phyloP scores from a whole-genome alignment of 2,797 vertebrate species.

The Microcaecilia unicolor region DNA sequence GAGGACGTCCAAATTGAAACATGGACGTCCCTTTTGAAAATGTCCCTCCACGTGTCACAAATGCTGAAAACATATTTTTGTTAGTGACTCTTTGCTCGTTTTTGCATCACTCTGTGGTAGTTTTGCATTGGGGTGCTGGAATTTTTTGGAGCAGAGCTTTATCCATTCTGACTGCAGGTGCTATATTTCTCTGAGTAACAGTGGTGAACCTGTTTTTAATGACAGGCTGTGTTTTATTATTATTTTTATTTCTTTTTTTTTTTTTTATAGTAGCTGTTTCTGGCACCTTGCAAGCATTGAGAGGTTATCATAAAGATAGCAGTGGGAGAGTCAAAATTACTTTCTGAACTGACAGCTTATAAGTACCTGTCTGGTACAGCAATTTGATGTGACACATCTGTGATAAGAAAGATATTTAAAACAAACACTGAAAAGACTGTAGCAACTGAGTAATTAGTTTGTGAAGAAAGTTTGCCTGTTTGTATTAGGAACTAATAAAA shows the following conservation, averaged over 20 bases:
- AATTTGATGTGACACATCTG: background rate
- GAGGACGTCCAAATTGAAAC: too few relatives aligned
- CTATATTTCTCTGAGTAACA: background rate
- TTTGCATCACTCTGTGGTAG: too few relatives aligned
- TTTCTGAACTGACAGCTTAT: constrained; percentile 10
- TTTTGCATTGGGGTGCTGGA: too few relatives aligned
- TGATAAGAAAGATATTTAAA: background rate
- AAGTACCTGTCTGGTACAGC: constrained; percentile 2
- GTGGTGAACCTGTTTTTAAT: background rate
- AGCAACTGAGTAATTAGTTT: background rate
- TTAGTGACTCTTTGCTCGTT: too few relatives aligned
- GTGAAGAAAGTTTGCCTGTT: constrained; percentile 15
- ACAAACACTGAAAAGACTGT: too few relatives aligned
- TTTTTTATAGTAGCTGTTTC: constrained; percentile 2
- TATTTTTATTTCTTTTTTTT: too few relatives aligned
- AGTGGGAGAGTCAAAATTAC: constrained; percentile 8
- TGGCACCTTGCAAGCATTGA: background rate
- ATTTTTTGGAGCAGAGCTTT: background rate
- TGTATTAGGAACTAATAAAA: constrained; percentile 3
- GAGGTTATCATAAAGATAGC: constrained; percentile 5
- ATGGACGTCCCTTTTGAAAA: too few relatives aligned
- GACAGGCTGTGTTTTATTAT: too few relatives aligned
- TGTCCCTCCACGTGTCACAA: too few relatives aligned
- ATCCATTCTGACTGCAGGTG: background rate
- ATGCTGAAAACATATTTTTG: too few relatives aligned